Base-by-base conservation (phyloP, 92 coral and sea anemone genomes). In the Zoanthus solanderi region DNA sequence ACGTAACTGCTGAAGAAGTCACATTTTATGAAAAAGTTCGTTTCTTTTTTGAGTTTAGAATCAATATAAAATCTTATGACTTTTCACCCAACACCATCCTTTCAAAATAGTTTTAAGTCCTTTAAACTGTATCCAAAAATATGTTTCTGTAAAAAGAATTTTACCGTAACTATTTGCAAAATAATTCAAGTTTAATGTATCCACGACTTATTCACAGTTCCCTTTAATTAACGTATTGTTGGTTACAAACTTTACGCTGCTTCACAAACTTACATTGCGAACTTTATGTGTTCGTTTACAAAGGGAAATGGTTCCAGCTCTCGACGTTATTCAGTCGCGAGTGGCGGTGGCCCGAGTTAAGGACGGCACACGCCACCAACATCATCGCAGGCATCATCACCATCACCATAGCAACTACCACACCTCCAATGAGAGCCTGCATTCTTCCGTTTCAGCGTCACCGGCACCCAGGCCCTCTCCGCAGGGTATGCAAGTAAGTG, bases 331-430 rank as follows among this genome's bases (percentile, higher is more conserved):
- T 84, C 96, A 90, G 85, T 92, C 98, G 0, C 94, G 98, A 9
- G 95, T 95, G 3, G 94, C 98, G 11, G 91, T 95, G 32, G 95
- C 95, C 17, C 88, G 96, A 74, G 98, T 93, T 47, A 92, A 94
- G 77, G 95, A 93, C 30, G 98, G 95, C 31, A 84, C 78, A 37
- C 32, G 84, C 8, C 89, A 92, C 47, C 96, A 76, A 47, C 92
- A 92, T 30, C 98, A 95, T 67, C 93, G 93, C 57, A 94, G 96
- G n/a, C 96, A 93, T 86, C 98, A 94, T 75, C 93, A 94, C 34
- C 94, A 92, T 90, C 92, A 92, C 87, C 89, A 93, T 88, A 87
- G 78, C 46, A 92, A 95, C 47, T 89, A 91, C 80, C 96, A 76
- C 32, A 81, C 85, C 29, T 90, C 94, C 58, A 95, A 92, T 68